Evolutionary conservation across 1,140 invertebrate genomes (phyloP).

Genomic region (Euborellia annulipes): DNA sequence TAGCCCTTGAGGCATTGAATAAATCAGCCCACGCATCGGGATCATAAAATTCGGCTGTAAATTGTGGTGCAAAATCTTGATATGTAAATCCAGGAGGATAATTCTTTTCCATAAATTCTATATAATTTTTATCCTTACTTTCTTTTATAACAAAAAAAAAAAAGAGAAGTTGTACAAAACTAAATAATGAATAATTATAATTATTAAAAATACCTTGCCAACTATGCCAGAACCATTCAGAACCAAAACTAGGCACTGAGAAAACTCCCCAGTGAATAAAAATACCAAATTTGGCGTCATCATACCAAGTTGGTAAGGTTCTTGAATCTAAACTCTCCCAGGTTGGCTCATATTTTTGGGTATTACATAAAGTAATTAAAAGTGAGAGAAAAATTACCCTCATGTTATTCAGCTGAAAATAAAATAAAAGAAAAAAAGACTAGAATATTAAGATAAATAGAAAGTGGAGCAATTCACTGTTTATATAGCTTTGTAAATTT

Average conservation of each 20-base stretch:
- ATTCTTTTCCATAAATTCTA: constrained; percentile 54
- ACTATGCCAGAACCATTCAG: constrained; percentile 78
- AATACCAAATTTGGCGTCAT: constrained; percentile 78
- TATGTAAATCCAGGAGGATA: constrained; percentile 69
- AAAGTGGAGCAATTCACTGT: too few relatives aligned
- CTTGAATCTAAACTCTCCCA: constrained; percentile 76
- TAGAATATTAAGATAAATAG: too few relatives aligned
- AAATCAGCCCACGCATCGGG: constrained; percentile 57
- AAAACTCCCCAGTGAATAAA: constrained; percentile 91
- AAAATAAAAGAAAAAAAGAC: too few relatives aligned
- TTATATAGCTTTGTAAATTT: too few relatives aligned
- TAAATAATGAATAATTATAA: not conserved
- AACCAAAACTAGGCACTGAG: constrained; percentile 67
- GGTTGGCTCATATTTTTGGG: constrained; percentile 36
- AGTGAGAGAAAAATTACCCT: too few relatives aligned
- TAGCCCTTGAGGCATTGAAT: constrained; percentile 59
- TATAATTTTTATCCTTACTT: constrained; percentile 3
- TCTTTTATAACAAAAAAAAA: not conserved
- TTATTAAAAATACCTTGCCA: constrained; percentile 41
- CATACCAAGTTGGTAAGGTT: constrained; percentile 75
- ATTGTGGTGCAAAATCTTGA: constrained; percentile 68
- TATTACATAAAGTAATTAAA: too few relatives aligned
- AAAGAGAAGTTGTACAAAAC: not conserved
- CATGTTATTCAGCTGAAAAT: too few relatives aligned
- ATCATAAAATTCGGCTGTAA: constrained; percentile 70